Percentiles rank a stretch among this genome's conserved stretches.
These are phyloP conservation scores for Mionectes olivaceus DNA, from an alignment of 2,797 vertebrate species.

Conservation along the genomic window DNA sequence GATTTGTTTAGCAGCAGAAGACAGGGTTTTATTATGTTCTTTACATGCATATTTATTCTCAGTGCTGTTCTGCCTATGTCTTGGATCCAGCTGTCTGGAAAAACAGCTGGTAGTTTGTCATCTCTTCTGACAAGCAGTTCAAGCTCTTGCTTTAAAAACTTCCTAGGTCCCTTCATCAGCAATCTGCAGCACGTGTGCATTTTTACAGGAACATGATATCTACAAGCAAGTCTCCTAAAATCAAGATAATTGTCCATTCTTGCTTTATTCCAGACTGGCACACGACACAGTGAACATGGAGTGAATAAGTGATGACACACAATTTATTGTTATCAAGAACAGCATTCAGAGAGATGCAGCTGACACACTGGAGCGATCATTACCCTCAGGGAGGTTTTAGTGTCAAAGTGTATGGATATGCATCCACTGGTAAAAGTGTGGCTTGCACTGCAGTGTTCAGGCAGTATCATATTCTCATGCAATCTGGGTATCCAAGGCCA, in stretches of 20 bases:
- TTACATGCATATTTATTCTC: neutral
- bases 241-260: neutral
- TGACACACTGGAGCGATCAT: neutral
- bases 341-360: neutral
- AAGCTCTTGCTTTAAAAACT: neutral
- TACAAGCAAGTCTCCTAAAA: neutral
- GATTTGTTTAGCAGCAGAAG: neutral
- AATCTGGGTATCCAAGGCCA: neutral
- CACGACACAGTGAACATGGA: neutral
- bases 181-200: neutral
- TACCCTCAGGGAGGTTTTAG: neutral
- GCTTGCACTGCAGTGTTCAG: neutral
- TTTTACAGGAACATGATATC: neutral
- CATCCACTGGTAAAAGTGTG: neutral
- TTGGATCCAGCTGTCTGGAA: slow-evolving; percentile 4
- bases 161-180: neutral
- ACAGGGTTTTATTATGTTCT: neutral
- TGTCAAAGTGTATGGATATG: neutral
- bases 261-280: neutral
- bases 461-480: neutral
- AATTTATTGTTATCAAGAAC: neutral
- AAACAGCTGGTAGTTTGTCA: slow-evolving; percentile 14
- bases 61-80: neutral
- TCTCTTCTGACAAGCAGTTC: neutral
- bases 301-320: neutral